phyloP scores from a whole-genome alignment of 1,140 invertebrate species.

The Cephus cinctus region DNA sequence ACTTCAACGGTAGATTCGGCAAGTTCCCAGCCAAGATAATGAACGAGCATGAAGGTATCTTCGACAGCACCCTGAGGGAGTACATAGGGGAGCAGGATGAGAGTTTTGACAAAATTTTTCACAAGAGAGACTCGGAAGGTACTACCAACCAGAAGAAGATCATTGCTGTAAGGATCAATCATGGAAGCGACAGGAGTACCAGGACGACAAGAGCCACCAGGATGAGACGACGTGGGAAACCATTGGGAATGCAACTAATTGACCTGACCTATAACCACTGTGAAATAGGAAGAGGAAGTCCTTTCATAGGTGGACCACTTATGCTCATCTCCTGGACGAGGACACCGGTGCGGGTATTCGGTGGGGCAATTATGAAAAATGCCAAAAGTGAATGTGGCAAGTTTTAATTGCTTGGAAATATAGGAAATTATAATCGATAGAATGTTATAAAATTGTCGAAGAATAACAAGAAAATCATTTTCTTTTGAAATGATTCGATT shows the following conservation, averaged over 20 bases:
- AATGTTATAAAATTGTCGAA: too few relatives aligned
- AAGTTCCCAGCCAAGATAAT: not conserved
- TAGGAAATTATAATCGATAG: too few relatives aligned
- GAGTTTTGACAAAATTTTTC: not conserved
- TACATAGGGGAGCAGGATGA: not conserved
- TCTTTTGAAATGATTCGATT: too few relatives aligned
- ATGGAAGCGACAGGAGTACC: not conserved
- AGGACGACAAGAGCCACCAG: not conserved
- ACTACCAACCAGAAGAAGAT: too few relatives aligned
- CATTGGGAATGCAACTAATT: constrained; percentile 53
- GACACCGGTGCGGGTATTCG: constrained; percentile 58
- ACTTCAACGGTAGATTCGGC: too few relatives aligned
- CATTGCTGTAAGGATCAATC: not conserved
- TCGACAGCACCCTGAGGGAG: constrained; percentile 2
- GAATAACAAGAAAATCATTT: too few relatives aligned
- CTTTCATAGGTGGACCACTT: constrained; percentile 42
- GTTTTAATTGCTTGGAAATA: too few relatives aligned
- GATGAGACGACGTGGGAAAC: constrained; percentile 1
- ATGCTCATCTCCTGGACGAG: constrained; percentile 60
- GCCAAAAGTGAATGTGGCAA: constrained; percentile 53
- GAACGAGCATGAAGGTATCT: not conserved
- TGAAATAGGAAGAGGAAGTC: constrained; percentile 54
- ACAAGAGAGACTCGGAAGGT: not conserved
- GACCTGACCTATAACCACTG: constrained; percentile 52
- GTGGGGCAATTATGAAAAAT: constrained; percentile 58